These are phyloP conservation scores for Thera britannica DNA, from an alignment of 2,888 invertebrate genomes.

Conservation along the genomic window DNA sequence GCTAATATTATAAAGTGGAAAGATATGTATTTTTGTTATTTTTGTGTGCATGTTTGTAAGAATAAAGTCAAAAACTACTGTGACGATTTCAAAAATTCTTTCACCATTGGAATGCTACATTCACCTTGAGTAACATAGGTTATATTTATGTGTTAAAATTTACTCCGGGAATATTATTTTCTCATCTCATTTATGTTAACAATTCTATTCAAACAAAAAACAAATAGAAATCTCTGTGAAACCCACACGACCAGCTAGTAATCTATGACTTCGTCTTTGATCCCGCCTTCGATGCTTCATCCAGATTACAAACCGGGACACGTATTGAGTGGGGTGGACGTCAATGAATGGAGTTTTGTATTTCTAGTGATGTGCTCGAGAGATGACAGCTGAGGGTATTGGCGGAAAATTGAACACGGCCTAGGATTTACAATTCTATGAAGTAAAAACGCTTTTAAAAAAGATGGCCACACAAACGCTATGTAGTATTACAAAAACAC, in stretches of 20 bases:
- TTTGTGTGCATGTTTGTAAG: too few species aligned
- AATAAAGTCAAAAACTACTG: too few species aligned
- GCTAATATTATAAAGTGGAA: too few species aligned
- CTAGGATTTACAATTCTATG: neutral
- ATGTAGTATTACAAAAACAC: too few species aligned
- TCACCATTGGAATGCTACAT: too few species aligned
- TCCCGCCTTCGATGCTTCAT: constrained; percentile 31
- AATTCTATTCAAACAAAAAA: neutral
- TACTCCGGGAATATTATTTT: too few species aligned
- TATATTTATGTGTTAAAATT: too few species aligned
- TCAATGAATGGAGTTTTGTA: constrained; percentile 15
- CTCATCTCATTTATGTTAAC: too few species aligned
- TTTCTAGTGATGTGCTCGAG: constrained; percentile 13
- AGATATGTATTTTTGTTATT: too few species aligned
- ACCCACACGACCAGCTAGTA: constrained; percentile 17
- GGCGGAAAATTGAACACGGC: neutral
- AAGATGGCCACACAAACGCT: too few species aligned
- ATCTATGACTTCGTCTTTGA: constrained; percentile 34
- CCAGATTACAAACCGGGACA: constrained; percentile 37
- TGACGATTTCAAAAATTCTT: too few species aligned
- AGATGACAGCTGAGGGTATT: constrained; percentile 7
- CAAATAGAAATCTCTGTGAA: neutral
- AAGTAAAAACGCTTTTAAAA: neutral
- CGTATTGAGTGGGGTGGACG: constrained; percentile 26
- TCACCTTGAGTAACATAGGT: too few species aligned